phyloP scores from a whole-genome alignment of 2,113 vertebrate species.

The Machaerirhynchus nigripectus region DNA sequence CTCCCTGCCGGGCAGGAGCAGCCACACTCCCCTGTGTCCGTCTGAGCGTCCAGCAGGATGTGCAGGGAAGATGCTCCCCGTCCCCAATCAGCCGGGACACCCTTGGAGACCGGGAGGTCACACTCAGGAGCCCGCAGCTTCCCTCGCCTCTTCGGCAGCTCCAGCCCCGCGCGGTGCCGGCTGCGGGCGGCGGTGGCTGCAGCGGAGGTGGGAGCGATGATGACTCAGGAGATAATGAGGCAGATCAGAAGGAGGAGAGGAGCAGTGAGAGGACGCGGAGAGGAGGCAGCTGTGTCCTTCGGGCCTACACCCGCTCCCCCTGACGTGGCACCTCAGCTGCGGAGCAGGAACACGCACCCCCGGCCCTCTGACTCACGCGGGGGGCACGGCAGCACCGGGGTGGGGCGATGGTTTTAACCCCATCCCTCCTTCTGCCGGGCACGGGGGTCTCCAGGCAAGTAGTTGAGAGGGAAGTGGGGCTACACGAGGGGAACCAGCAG shows the following conservation, averaged over 20 bases:
- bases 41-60: not conserved
- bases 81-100: fast-evolving
- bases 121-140: not conserved
- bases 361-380: conserved; percentile 41
- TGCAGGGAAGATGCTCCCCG: not conserved
- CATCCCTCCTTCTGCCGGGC: not conserved
- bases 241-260: conserved; percentile 16
- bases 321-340: conserved; percentile 15
- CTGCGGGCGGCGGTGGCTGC: conserved; percentile 36
- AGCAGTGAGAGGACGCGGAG: not conserved
- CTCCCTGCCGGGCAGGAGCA: not conserved
- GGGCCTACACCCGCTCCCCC: conserved; percentile 17
- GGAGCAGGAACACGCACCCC: not conserved
- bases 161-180: not conserved
- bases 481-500: not conserved
- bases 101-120: not conserved
- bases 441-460: not conserved
- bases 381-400: not conserved
- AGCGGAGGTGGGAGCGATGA: conserved; percentile 45
- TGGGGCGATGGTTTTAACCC: not conserved
- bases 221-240: conserved; percentile 55
- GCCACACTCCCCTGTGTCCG: fast-evolving
- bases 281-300: conserved; percentile 42
- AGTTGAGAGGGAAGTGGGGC: not conserved
- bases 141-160: not conserved